Base-by-base conservation (phyloP, 37 sponge, comb jelly and placozoan genomes). In the Oopsacas minuta region DNA sequence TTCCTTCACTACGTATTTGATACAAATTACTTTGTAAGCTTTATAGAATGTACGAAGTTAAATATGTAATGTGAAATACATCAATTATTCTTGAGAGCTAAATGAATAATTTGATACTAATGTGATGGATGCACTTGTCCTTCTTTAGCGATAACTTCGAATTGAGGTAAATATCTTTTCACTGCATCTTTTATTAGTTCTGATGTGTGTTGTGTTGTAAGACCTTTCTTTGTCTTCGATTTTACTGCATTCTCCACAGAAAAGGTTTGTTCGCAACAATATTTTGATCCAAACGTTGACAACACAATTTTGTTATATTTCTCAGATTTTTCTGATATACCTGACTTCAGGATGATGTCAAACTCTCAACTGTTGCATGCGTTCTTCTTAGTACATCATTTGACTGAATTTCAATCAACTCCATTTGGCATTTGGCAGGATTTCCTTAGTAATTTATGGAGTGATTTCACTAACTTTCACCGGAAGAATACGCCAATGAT, bases 171-270 rank as follows among this genome's bases (percentile, higher is more conserved):
- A 12, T 25, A 61, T 32, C 5, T 61, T 61, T 25, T 61, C 28
- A 61, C 75, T 61, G 75, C 75, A 61, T 25, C 75, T n/a, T 61
- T 61, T n/a, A 61, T n/a, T 61, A 61, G 30, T 61, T 61, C 75
- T 3, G 75, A 61, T 25, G 75, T 61, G 75, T 61, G 75, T 32
- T 61, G 5, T 10, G 20, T 3, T 61, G 75, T 25, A 10, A 61
- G 75, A 32, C 22, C 28, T 32, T 61, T 61, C 30, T 34, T 61
- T 10, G 20, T 10, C 22, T 61, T 61, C 1, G 20, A 25, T 12
- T 61, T 61, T 61, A 61, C 30, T 25, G 20, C 28, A 61, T n/a
- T n/a, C 30, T 32, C 7, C 30, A 61, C 75, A 12, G 75, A 61
- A 61, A 61, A 61, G 28, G 75, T 61, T 61, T 3, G 5, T 34